A percentile compares a stretch with the other conserved stretches of the same genome.
Evolutionary conservation across 2,888 invertebrate genomes (phyloP).

Genomic region (Zhengitettix transpicula): DNA sequence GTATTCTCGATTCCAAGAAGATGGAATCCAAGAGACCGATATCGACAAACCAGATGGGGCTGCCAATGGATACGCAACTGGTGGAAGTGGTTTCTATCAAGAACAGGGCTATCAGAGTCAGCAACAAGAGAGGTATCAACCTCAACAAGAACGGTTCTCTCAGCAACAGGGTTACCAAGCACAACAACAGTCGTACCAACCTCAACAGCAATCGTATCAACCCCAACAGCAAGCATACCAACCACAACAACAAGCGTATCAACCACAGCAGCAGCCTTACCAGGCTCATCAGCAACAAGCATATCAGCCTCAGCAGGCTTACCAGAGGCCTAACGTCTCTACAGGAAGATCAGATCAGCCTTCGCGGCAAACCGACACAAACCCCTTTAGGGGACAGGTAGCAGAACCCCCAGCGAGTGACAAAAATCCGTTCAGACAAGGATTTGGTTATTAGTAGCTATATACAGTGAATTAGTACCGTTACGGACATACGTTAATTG

Average conservation of each 20-base stretch:
- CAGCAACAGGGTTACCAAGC: slow-evolving; percentile 16
- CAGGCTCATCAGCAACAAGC: slow-evolving; percentile 18
- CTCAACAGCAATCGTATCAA: slow-evolving; percentile 9
- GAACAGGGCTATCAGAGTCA: slow-evolving; percentile 8
- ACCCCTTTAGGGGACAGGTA: slow-evolving; percentile 33
- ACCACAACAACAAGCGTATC: slow-evolving; percentile 21
- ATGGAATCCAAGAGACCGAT: slow-evolving; percentile 44
- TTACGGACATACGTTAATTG: too few species aligned
- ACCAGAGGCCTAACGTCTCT: slow-evolving; percentile 23
- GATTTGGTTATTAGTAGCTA: slow-evolving; percentile 24
- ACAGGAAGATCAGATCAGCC: neutral
- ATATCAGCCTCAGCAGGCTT: slow-evolving; percentile 4
- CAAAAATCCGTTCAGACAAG: slow-evolving; percentile 70
- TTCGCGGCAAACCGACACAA: slow-evolving; percentile 19
- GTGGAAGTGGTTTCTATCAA: slow-evolving; percentile 19
- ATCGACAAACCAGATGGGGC: slow-evolving; percentile 27
- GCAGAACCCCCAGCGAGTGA: slow-evolving; percentile 28
- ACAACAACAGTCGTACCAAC: slow-evolving; percentile 21
- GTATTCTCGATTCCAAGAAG: slow-evolving; percentile 41
- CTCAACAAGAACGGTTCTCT: slow-evolving; percentile 21
- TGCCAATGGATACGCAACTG: slow-evolving; percentile 7
- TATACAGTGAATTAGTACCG: too few species aligned
- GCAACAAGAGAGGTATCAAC: neutral
- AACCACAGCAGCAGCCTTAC: slow-evolving; percentile 21
- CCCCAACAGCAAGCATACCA: slow-evolving; percentile 27